Evolutionary conservation across 92 coral and sea anemone genomes (phyloP).

Genomic region (Epizoanthus stellaris): DNA sequence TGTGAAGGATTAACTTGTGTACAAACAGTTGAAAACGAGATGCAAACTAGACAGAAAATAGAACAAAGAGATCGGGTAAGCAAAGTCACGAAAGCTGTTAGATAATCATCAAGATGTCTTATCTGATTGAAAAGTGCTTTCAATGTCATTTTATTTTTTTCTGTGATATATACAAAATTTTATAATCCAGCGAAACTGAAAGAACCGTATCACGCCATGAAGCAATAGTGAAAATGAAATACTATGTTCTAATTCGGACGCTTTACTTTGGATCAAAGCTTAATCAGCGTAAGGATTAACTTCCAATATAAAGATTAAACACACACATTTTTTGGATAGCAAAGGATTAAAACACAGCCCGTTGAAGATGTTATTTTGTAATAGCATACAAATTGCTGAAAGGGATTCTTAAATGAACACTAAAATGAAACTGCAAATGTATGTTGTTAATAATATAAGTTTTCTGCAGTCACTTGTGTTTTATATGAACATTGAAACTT

Average conservation of each 20-base stretch:
- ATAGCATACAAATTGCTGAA: too few species aligned
- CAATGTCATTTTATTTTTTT: too few species aligned
- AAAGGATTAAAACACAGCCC: constrained; percentile 59
- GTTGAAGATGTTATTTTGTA: not conserved
- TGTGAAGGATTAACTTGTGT: not conserved
- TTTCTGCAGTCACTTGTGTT: too few species aligned
- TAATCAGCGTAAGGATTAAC: constrained; percentile 76
- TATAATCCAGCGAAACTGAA: too few species aligned
- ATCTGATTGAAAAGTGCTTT: too few species aligned
- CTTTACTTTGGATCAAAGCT: constrained; percentile 51
- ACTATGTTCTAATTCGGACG: constrained; percentile 7
- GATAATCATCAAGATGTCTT: not conserved
- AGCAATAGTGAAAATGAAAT: constrained; percentile 1
- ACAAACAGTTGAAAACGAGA: constrained; percentile 12
- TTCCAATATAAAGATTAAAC: constrained; percentile 86
- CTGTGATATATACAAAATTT: too few species aligned
- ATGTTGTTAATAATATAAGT: too few species aligned
- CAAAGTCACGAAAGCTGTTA: not conserved
- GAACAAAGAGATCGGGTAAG: not conserved
- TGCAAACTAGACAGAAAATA: not conserved
- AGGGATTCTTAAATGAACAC: too few species aligned
- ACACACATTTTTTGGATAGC: constrained; percentile 88
- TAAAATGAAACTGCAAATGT: too few species aligned
- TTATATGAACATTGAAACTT: too few species aligned
- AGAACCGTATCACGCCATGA: constrained; percentile 15